Evolutionary conservation across 1,140 invertebrate genomes (phyloP), one percentile per base, ranked within the genome.

Genomic region (Megalopta genalis): DNA sequence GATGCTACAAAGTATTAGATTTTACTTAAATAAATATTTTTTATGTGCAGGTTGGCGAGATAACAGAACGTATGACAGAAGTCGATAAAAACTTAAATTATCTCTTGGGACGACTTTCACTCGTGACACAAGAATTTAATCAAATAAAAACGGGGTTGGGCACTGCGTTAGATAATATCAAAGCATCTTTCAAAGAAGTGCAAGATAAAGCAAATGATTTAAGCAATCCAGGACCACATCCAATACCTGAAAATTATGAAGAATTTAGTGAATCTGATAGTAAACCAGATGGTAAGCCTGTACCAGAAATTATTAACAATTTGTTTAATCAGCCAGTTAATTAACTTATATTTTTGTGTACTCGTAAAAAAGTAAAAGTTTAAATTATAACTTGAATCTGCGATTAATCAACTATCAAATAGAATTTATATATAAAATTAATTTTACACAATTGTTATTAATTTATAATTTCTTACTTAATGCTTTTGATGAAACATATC

Each of bases 31-130:
- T 72, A 63, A 37, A 42, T 52, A 52, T 65, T 73, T 18, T 66
- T 21, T 86, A 14, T 54, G 16, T 90, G 60, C 84, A 96, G 95
- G 95, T 97, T 68, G 94, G 94, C 46, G 93, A 94, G 79, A 97
- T 98, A 86, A 97, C 96, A n/a, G 94, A 94, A 81, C 94, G 96
- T 62, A 97, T 98, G 94, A 88, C 93, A 0, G 97, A 97, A 90
- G 96, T 98, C 10, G 96, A 97, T 82, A 95, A 96, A 69, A 97
- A 98, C 89, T 93, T 98, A 42, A 98, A 98, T 90, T 98, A 96
- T 88, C 93, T 98, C 42, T 90, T 98, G 67, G 97, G 97, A 7
- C 93, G 96, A 72, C 90, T 98, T 42, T 96, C 96, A 0, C 91
- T 98, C 0, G 96, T 98, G 14, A 97, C 97, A 1, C 96, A 97